Conservation (phyloP, 2,797 vertebrate species). For the Buceros bicornis region DNA sequence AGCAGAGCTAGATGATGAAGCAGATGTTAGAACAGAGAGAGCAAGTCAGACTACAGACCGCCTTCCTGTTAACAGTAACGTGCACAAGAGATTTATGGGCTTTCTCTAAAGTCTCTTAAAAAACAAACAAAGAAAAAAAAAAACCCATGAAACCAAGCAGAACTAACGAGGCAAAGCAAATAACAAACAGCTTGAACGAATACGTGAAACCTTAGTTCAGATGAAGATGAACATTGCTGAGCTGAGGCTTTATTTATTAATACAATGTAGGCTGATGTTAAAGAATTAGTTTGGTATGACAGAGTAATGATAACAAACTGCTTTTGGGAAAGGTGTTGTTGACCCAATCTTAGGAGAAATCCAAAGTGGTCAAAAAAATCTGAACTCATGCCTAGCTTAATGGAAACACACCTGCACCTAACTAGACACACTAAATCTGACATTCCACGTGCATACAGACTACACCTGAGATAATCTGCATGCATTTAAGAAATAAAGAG, state of each 20-base stretch:
- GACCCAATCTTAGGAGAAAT: neutral
- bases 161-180: neutral
- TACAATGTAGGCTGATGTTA: neutral
- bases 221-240: neutral
- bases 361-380: neutral
- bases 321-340: neutral
- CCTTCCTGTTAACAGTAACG: neutral
- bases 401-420: neutral
- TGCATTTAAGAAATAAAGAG: neutral
- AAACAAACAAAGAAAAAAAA: too few species aligned
- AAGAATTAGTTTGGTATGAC: neutral
- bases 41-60: neutral
- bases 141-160: neutral
- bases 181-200: neutral
- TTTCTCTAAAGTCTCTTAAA: neutral
- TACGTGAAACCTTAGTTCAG: neutral
- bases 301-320: neutral
- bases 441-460: neutral
- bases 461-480: neutral
- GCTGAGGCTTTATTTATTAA: neutral
- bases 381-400: neutral
- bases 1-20: constrained; percentile 35
- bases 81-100: neutral
- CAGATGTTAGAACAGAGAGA: constrained; percentile 36
- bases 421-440: neutral